Conservation (phyloP, 2,113 vertebrate genomes). For the Jacana jacana region DNA sequence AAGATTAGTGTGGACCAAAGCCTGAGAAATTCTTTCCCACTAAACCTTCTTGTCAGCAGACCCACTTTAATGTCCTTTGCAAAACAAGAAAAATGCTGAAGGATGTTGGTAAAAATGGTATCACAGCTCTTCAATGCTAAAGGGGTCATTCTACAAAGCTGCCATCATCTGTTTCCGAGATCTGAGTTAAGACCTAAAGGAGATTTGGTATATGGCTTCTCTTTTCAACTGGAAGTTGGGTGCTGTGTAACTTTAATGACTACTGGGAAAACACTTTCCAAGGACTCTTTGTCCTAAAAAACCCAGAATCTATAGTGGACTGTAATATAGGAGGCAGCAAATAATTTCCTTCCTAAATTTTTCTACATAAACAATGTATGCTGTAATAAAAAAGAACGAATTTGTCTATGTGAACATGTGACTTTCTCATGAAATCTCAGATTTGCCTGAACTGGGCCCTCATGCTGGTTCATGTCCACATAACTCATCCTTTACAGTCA, state of each 20-base stretch:
- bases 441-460: conserved; percentile 59
- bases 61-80: not conserved
- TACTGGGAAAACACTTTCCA: not conserved
- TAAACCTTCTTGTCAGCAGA: not conserved
- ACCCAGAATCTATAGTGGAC: not conserved
- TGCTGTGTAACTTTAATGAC: not conserved
- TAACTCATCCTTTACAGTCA: conserved; percentile 78
- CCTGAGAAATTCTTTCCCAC: not conserved
- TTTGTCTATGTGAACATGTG: conserved; percentile 35
- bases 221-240: not conserved
- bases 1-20: not conserved
- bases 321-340: not conserved
- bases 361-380: not conserved
- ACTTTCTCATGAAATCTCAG: conserved; percentile 48
- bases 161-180: not conserved
- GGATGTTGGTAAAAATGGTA: not conserved
- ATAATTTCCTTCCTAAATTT: not conserved
- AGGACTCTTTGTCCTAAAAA: not conserved
- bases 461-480: conserved; percentile 70
- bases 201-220: not conserved
- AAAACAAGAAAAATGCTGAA: not conserved
- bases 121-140: not conserved
- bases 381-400: not conserved
- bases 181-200: not conserved
- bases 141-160: not conserved